Percentiles rank a stretch among this genome's conserved stretches.
phyloP scores from a whole-genome alignment of 2,888 invertebrate species.

The Apodemia mormo region DNA sequence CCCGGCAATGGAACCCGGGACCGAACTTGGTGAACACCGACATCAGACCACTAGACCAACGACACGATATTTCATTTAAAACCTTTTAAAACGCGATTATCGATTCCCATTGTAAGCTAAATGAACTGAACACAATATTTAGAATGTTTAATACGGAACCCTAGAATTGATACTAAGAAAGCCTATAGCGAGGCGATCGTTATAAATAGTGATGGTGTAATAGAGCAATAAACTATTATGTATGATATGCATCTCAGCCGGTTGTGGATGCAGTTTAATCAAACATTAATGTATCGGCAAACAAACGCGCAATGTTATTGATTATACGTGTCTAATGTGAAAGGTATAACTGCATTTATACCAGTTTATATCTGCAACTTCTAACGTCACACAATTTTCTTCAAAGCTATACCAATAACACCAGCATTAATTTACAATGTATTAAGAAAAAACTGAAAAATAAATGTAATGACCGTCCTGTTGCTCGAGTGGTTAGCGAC shows the following conservation, averaged over 20 bases:
- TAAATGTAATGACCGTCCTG: too few species aligned
- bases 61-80: too few species aligned
- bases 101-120: too few species aligned
- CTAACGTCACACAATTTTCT: conserved; percentile 2
- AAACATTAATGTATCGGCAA: conserved; percentile 41
- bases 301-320: conserved; percentile 42
- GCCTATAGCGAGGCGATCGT: conserved; percentile 28
- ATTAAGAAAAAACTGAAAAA: too few species aligned
- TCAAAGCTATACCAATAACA: background rate
- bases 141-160: background rate
- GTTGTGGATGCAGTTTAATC: conserved; percentile 42
- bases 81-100: too few species aligned
- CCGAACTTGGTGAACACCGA: too few species aligned
- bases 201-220: conserved; percentile 60
- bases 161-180: background rate
- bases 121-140: too few species aligned
- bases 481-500: too few species aligned
- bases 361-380: background rate
- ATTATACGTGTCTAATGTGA: conserved; percentile 27
- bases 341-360: conserved; percentile 4
- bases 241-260: conserved; percentile 43
- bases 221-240: conserved; percentile 61
- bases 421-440: too few species aligned
- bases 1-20: too few species aligned
- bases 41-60: too few species aligned